A percentile compares a stretch with the other conserved stretches of the same genome.
Conservation (phyloP, 2,888 invertebrate species). For the Xestia rhomboidea region DNA sequence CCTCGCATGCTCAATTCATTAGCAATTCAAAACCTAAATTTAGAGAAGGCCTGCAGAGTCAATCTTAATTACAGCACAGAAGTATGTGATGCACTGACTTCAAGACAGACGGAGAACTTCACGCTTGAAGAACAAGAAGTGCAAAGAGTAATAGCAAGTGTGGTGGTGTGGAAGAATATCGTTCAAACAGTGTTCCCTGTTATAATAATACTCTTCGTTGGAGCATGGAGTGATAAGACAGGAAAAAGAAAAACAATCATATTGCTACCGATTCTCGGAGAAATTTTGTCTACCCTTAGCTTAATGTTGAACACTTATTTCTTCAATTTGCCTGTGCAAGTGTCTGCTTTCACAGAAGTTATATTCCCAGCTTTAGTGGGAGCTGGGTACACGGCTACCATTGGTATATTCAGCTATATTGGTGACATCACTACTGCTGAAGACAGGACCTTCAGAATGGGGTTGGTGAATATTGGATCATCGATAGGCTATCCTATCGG, state of each 20-base stretch:
- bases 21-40: conserved; percentile 93
- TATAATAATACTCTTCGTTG: conserved; percentile 94
- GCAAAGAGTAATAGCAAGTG: conserved; percentile 93
- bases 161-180: conserved; percentile 96
- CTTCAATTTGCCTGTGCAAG: conserved; percentile 95
- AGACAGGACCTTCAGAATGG: conserved; percentile 95
- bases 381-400: conserved; percentile 96
- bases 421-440: conserved; percentile 95
- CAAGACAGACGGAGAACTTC: conserved; percentile 92
- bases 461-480: conserved; percentile 96
- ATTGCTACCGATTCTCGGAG: conserved; percentile 94
- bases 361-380: conserved; percentile 95
- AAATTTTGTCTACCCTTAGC: conserved; percentile 94
- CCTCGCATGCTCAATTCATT: conserved; percentile 92
- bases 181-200: conserved; percentile 95
- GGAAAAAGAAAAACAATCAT: conserved; percentile 95
- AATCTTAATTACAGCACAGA: conserved; percentile 93
- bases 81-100: conserved; percentile 94
- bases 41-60: conserved; percentile 95
- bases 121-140: conserved; percentile 91
- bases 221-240: conserved; percentile 94
- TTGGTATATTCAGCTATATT: conserved; percentile 96
- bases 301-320: conserved; percentile 94
- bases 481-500: conserved; percentile 96
- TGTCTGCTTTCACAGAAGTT: conserved; percentile 94